Percentiles rank a stretch among this genome's conserved stretches.
phyloP scores from a whole-genome alignment of 2,113 vertebrate species.

The Panthera leo region DNA sequence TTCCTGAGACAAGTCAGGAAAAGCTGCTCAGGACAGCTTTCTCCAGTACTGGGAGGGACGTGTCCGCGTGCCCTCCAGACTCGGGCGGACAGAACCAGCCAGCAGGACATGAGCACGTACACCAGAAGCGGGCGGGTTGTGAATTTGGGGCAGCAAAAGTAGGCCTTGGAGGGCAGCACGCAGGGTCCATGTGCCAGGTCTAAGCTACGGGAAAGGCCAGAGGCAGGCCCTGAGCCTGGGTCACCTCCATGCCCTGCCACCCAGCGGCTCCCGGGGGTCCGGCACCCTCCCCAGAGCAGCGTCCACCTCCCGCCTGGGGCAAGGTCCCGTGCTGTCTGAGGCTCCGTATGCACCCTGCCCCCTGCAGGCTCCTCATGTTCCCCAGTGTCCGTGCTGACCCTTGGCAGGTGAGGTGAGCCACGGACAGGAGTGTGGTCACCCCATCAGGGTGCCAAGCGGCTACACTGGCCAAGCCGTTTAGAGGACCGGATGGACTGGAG shows the following conservation, averaged over 20 bases:
- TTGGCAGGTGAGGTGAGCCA: fast-evolving
- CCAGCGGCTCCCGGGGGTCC: background rate
- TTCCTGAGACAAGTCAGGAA: background rate
- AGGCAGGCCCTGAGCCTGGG: background rate
- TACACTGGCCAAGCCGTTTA: background rate
- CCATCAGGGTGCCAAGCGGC: too few relatives aligned
- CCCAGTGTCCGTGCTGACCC: background rate
- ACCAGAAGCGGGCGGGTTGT: background rate
- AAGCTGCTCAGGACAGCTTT: background rate
- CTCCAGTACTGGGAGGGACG: background rate
- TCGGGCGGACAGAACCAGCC: background rate
- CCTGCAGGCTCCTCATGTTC: background rate
- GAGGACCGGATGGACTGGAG: too few relatives aligned
- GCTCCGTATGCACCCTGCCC: background rate
- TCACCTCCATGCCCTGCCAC: background rate
- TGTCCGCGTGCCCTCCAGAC: fast-evolving
- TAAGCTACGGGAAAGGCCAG: background rate
- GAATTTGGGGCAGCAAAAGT: background rate
- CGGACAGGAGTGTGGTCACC: background rate
- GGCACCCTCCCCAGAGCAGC: background rate
- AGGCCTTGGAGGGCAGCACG: background rate
- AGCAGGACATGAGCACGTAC: background rate
- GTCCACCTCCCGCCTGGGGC: background rate
- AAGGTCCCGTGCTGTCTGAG: background rate
- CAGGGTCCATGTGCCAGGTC: background rate